These are phyloP conservation scores for Drosophila prostipennis DNA, from an alignment of 2,888 invertebrate species.

Conservation along the genomic window DNA sequence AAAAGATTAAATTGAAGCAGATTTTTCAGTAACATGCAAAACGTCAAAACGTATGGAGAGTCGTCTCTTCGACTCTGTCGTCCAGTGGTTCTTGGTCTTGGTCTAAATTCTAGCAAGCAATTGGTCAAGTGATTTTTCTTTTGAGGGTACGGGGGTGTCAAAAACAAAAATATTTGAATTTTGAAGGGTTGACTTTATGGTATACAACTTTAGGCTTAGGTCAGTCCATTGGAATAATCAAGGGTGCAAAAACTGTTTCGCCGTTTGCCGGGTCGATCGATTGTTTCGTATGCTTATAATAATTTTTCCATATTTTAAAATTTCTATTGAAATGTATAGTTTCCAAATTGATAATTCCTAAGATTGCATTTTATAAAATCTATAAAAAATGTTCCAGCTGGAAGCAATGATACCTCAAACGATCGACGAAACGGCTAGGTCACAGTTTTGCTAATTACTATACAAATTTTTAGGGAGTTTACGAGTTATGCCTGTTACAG, in stretches of 20 bases:
- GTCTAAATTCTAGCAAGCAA: constrained; percentile 39
- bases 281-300: constrained; percentile 1
- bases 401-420: no score
- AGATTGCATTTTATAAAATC: constrained; percentile 18
- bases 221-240: constrained; percentile 57
- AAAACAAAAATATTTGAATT: constrained; percentile 17
- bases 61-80: constrained; percentile 36
- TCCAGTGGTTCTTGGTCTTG: constrained; percentile 49
- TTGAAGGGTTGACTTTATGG: constrained; percentile 28
- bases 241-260: constrained; percentile 10
- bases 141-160: constrained; percentile 3
- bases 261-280: constrained; percentile 14
- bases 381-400: constrained; percentile 6
- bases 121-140: constrained; percentile 36
- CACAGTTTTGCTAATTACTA: constrained; percentile 31
- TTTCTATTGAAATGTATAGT: constrained; percentile 7
- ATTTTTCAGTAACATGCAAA: constrained; percentile 80
- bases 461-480: constrained; percentile 29
- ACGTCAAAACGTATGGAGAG: constrained; percentile 69
- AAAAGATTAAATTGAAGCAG: constrained; percentile 72
- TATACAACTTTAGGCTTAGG: constrained; percentile 58
- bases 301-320: constrained; percentile 8
- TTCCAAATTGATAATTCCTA: constrained; percentile 1
- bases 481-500: constrained; percentile 66
- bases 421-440: constrained; percentile 17